Conservation (phyloP, 2,797 vertebrate genomes). For the Hoplostethus mediterraneus region DNA sequence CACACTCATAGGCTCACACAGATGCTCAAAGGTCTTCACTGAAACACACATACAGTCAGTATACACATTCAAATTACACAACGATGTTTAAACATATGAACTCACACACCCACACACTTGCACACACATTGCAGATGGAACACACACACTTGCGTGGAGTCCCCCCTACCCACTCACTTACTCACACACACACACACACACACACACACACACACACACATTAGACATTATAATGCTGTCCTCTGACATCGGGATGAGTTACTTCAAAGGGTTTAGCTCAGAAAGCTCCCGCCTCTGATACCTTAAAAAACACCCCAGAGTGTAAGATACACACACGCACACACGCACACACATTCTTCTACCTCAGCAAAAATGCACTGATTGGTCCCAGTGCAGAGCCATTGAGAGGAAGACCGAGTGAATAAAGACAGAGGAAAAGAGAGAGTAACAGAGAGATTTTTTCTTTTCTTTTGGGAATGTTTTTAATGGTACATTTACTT, state of each 20-base stretch:
- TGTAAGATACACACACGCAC: constrained; percentile 33
- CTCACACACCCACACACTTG: no score
- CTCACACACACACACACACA: constrained; percentile 11
- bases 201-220: constrained; percentile 21
- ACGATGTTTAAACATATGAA: no score
- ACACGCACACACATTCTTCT: constrained; percentile 23
- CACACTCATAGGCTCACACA: neutral
- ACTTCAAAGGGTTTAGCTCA: constrained; percentile 68
- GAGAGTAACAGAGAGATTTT: neutral
- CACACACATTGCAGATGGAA: neutral
- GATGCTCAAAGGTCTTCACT: no score
- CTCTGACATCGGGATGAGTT: constrained; percentile 66
- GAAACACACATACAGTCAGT: no score
- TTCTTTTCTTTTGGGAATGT: constrained; percentile 37
- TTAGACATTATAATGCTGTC: constrained; percentile 60
- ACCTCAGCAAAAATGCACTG: constrained; percentile 73
- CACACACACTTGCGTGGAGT: constrained; percentile 6
- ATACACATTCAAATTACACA: no score
- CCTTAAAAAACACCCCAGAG: constrained; percentile 66
- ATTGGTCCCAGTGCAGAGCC: constrained; percentile 76
- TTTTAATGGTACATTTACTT: constrained; percentile 58
- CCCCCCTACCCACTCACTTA: constrained; percentile 10
- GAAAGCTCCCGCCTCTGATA: constrained; percentile 61
- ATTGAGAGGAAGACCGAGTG: constrained; percentile 44
- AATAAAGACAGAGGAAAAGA: constrained; percentile 23